Conservation (phyloP, 2,888 invertebrate species). For the Meandrusa payeni region DNA sequence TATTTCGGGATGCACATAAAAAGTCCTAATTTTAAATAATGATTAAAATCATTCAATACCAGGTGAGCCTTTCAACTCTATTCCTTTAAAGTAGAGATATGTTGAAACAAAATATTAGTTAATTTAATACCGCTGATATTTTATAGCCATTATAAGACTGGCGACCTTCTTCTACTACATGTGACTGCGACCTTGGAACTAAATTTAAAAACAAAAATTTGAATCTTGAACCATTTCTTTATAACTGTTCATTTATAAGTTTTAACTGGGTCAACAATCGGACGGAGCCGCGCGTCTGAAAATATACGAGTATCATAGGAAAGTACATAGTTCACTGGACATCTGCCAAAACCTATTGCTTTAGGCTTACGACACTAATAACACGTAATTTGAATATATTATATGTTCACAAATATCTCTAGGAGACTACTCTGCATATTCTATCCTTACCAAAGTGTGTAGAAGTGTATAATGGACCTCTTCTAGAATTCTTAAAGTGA, state of each 20-base stretch:
- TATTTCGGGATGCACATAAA: no score
- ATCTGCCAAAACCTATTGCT: slow-evolving; percentile 42
- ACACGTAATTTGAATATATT: slow-evolving; percentile 19
- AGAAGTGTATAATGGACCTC: no score
- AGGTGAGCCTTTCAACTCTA: no score
- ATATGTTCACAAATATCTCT: no score
- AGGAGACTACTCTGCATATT: no score
- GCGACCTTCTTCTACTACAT: neutral
- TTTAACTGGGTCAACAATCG: slow-evolving; percentile 56
- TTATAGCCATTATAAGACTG: no score
- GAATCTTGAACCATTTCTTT: slow-evolving; percentile 7
- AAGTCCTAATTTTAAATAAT: no score
- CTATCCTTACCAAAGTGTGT: slow-evolving; percentile 5
- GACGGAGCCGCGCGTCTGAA: slow-evolving; percentile 41
- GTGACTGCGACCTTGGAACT: slow-evolving; percentile 17
- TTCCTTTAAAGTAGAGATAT: no score
- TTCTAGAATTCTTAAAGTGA: no score
- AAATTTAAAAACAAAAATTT: slow-evolving; percentile 11
- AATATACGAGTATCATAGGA: slow-evolving; percentile 46
- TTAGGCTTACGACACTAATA: slow-evolving; percentile 25
- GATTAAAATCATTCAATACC: no score
- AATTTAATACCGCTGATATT: no score
- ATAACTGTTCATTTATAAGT: slow-evolving; percentile 23
- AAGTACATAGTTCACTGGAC: slow-evolving; percentile 40
- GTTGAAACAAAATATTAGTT: no score